These are phyloP conservation scores for Otus sunia DNA, from an alignment of 2,113 vertebrate species.

Conservation along the genomic window DNA sequence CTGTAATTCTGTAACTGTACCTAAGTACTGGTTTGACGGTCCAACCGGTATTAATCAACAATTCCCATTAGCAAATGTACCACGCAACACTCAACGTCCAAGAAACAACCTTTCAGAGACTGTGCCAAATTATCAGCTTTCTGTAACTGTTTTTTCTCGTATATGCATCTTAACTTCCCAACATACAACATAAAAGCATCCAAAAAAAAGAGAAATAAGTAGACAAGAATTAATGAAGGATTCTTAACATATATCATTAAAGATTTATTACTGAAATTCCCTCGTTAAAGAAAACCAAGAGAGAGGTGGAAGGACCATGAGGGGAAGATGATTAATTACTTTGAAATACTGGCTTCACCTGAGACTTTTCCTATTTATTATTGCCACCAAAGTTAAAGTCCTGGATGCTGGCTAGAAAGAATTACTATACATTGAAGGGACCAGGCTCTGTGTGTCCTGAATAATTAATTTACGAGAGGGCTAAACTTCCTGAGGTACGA, in stretches of 20 bases:
- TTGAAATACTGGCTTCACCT: conserved; percentile 93
- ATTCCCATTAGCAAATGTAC: conserved; percentile 2
- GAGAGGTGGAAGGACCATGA: conserved; percentile 63
- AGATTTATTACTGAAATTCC: conserved; percentile 97
- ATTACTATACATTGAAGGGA: conserved; percentile 88
- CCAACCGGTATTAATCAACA: conserved; percentile 41
- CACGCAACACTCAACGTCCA: conserved; percentile 40
- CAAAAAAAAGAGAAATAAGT: conserved; percentile 80
- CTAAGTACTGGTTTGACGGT: not conserved
- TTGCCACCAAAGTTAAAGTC: conserved; percentile 87
- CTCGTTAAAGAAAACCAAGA: conserved; percentile 83
- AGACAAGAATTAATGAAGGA: conserved; percentile 89
- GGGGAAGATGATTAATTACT: conserved; percentile 96
- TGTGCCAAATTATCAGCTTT: not conserved
- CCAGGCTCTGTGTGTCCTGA: conserved; percentile 87
- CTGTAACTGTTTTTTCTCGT: not conserved
- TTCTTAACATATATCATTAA: conserved; percentile 96
- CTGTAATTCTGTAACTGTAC: not conserved
- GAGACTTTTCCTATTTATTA: conserved; percentile 98
- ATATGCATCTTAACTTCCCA: conserved; percentile 37
- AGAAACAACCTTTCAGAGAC: conserved; percentile 71
- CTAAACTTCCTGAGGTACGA: conserved; percentile 81
- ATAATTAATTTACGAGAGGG: conserved; percentile 84
- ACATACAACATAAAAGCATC: conserved; percentile 21
- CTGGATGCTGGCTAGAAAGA: conserved; percentile 83